Conservation (phyloP, 2,888 invertebrate species). For the Philaethria dido region DNA sequence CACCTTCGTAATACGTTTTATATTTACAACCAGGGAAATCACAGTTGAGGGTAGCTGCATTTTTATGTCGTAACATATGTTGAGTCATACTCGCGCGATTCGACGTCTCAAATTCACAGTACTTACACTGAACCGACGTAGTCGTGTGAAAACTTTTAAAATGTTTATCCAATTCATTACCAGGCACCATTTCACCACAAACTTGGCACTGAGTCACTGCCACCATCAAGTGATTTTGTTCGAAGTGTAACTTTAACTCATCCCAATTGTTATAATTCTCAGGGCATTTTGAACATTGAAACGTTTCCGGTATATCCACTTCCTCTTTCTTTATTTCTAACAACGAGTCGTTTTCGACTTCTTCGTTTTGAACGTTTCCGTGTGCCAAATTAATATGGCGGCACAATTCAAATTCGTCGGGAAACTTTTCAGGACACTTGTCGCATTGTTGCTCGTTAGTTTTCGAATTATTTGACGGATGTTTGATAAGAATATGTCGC, state of each 20-base stretch:
- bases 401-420: constrained; percentile 70
- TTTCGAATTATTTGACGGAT: constrained; percentile 50
- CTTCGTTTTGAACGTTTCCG: constrained; percentile 37
- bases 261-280: constrained; percentile 63
- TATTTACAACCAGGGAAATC: constrained; percentile 66
- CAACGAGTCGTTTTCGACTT: constrained; percentile 41
- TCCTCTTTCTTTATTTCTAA: constrained; percentile 63
- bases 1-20: constrained; percentile 69
- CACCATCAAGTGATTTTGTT: constrained; percentile 60
- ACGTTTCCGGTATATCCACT: constrained; percentile 57
- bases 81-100: constrained; percentile 69
- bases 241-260: constrained; percentile 63
- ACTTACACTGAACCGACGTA: constrained; percentile 60
- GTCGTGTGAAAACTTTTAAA: constrained; percentile 61
- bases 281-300: constrained; percentile 71
- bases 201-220: constrained; percentile 70
- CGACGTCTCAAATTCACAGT: constrained; percentile 69
- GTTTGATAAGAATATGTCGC: constrained; percentile 69
- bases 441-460: constrained; percentile 64
- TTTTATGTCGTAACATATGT: constrained; percentile 70
- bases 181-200: constrained; percentile 65
- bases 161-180: constrained; percentile 64
- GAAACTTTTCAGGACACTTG: constrained; percentile 63
- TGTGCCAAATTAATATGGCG: constrained; percentile 66
- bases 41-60: constrained; percentile 67